Base-by-base conservation (phyloP, 2,797 vertebrate genomes). In the Crocodylus rhombifer region DNA sequence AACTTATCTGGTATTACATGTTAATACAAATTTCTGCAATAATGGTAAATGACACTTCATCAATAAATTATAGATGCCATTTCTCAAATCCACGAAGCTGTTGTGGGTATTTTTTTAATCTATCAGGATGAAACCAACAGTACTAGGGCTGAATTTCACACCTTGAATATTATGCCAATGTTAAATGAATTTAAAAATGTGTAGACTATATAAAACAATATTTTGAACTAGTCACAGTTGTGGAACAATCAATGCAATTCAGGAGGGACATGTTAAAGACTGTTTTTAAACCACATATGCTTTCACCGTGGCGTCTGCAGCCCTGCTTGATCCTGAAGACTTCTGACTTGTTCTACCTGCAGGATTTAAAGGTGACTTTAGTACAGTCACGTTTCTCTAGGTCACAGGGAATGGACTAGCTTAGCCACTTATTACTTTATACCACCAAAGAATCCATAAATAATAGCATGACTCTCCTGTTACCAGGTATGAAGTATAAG, bases 301-400 rank as follows among this genome's bases (percentile, higher is more conserved):
- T 77, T 84, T 57, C 58, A 55, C 51, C 4, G 14, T 60, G 51
- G 4, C n/a, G 84, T 5, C 51, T 4, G 11, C 21, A 10, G n/a
- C 61, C 7, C 33, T 9, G 64, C 15, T 79, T 2, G 18, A 67
- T 7, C 69, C 55, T 11, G 17, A 16, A 65, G 73, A 76, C 5
- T 4, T 28, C n/a, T 42, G 12, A 60, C 51, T 71, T 64, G 28
- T 73, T 55, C 67, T 76, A 14, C 25, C 76, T 55, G 2, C 1
- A 1, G 7, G 13, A 25, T 20, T 86, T 80, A 33, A 25, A 21
- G 60, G 20, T 76, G 57, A 82, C 23, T 3, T 16, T 15, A 6
- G 16, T 78, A 12, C 16, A 9, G 30, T 16, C 0, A 0, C 25
- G 13, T 21, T 4, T 67, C 17, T 65, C 64, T 80, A 77, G 55